Evolutionary conservation across 2,797 vertebrate species (phyloP).

Genomic region (Poeciliopsis gracilis): DNA sequence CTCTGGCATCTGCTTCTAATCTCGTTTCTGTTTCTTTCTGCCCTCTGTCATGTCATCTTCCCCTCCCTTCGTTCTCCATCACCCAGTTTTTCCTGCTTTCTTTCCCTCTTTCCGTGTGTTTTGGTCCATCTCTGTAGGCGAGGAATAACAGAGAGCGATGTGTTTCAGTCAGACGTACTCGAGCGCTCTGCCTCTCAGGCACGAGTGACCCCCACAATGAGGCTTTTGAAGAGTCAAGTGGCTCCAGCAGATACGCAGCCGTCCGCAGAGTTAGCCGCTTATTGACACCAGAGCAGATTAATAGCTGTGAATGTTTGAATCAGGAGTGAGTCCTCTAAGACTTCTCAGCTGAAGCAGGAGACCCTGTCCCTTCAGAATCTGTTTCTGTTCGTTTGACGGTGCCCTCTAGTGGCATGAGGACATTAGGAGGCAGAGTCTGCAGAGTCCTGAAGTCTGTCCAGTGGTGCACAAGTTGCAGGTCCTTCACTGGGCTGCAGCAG

Average conservation of each 20-base stretch:
- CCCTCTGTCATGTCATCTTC: constrained; percentile 31
- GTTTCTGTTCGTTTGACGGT: not conserved
- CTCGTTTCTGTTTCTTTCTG: constrained; percentile 48
- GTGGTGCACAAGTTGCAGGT: not conserved
- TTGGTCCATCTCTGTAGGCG: constrained; percentile 36
- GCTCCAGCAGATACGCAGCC: constrained; percentile 56
- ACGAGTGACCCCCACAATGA: constrained; percentile 65
- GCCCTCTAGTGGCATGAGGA: constrained; percentile 10
- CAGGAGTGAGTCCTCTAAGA: not conserved
- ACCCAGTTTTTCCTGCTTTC: not conserved
- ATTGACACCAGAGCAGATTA: constrained; percentile 62
- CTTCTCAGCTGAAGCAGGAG: not conserved
- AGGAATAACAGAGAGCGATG: constrained; percentile 51
- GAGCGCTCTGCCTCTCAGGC: constrained; percentile 64
- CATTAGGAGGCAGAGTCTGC: not conserved
- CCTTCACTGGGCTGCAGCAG: not conserved
- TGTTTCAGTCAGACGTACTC: constrained; percentile 56
- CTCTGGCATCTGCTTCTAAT: constrained; percentile 62
- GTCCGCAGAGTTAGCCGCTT: constrained; percentile 56
- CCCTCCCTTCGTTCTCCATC: constrained; percentile 17
- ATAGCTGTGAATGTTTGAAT: constrained; percentile 23
- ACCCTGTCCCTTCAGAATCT: constrained; percentile 1
- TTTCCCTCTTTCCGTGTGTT: not conserved
- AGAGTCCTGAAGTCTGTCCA: constrained; percentile 6
- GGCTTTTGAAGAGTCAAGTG: constrained; percentile 75